Evolutionary conservation across 2,888 invertebrate species (phyloP), one percentile per base, ranked within the genome.

Genomic region (Xylota segnis): DNA sequence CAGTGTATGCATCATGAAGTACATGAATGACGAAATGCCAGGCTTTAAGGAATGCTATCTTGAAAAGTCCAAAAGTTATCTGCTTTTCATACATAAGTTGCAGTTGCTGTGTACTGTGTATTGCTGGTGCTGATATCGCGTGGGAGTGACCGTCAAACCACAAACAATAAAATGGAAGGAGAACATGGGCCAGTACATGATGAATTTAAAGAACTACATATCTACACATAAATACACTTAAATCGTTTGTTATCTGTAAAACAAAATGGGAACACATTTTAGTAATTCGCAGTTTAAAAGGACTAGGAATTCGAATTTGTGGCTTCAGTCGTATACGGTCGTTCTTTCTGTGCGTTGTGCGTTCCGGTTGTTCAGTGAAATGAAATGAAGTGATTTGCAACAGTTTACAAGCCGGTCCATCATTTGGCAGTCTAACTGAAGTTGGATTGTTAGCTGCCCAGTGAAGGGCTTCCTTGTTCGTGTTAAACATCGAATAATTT

Each of bases 401-500:
- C 76, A 81, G 54, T 40, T 90, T 90, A 90, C 91, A 90, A 91
- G 90, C 88, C 91, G 90, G 92, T 90, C 90, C 90, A 89, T 92
- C 92, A 91, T 90, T 90, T 90, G 92, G 92, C 90, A 89, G 87
- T 89, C 90, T 91, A 91, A 90, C 91, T 91, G 88, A 59, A 87
- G 83, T 72, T 88, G 77, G 88, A 89, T 89, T 90, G 91, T 91
- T 92, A 92, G 92, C 92, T 92, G 92, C 92, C 92, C 90, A 89
- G 89, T 92, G 92, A 92, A 92, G 92, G 92, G 92, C 92, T 92
- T 91, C 90, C 91, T 91, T 92, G 92, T 90, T 82, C 88, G 32
- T 76, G 71, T 76, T 59, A 56, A 40, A 32, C 86, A 82, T 34
- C 86, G 32, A 72, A 40, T 45, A 27, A 2, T 12, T 40, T n/a